These are phyloP conservation scores for Danaus chrysippus DNA, from an alignment of 2,888 invertebrate genomes.

Conservation along the genomic window DNA sequence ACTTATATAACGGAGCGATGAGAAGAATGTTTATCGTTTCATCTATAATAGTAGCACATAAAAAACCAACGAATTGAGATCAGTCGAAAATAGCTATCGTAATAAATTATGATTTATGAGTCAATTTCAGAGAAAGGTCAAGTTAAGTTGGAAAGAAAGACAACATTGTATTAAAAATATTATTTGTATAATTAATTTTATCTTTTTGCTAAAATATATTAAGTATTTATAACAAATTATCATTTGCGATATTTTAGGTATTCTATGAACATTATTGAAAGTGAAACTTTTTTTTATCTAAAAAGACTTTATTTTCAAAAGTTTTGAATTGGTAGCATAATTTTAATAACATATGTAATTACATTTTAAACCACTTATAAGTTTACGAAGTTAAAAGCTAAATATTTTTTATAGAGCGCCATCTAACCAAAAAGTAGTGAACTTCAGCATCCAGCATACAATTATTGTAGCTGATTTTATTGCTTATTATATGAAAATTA, in stretches of 20 bases:
- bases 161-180: neutral
- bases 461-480: neutral
- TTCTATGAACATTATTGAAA: too few relatives aligned
- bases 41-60: constrained; percentile 32
- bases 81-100: constrained; percentile 25
- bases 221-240: too few relatives aligned
- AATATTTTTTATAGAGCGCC: constrained; percentile 32
- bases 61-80: constrained; percentile 31
- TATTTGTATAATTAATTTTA: neutral
- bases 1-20: constrained; percentile 27
- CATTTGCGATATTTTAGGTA: too few relatives aligned
- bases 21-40: constrained; percentile 30
- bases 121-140: constrained; percentile 37
- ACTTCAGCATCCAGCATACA: constrained; percentile 22
- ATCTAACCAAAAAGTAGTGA: constrained; percentile 31
- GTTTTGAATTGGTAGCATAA: too few relatives aligned
- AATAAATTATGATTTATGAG: constrained; percentile 25
- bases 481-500: neutral
- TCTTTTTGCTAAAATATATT: constrained; percentile 10
- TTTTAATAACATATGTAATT: too few relatives aligned
- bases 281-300: too few relatives aligned
- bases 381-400: neutral
- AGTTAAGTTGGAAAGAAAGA: constrained; percentile 34
- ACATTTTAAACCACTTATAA: too few relatives aligned
- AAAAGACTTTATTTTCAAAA: too few relatives aligned